These are phyloP conservation scores for Drosophila saltans DNA, from an alignment of 1,140 invertebrate species.

Conservation along the genomic window DNA sequence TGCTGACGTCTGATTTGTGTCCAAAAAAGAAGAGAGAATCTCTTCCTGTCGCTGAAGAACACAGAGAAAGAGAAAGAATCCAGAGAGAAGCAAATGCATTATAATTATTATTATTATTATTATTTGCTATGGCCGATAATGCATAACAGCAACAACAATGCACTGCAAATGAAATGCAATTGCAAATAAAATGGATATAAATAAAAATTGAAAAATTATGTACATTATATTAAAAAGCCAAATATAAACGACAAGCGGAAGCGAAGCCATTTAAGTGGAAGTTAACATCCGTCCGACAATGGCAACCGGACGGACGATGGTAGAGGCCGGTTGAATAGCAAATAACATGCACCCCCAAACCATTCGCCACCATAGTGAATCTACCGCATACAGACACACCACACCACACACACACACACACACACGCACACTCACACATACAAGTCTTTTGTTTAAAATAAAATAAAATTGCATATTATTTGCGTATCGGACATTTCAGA, in stretches of 20 bases:
- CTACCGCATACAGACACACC: constrained; percentile 2
- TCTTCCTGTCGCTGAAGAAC: background rate
- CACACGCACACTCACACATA: background rate
- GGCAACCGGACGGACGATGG: constrained; percentile 43
- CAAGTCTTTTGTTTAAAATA: constrained; percentile 55
- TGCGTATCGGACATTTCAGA: constrained; percentile 81
- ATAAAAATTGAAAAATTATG: constrained; percentile 82
- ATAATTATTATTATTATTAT: constrained; percentile 53
- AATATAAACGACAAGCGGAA: constrained; percentile 82
- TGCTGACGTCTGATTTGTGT: constrained; percentile 75
- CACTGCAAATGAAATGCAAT: constrained; percentile 70
- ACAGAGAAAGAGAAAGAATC: background rate
- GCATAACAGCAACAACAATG: constrained; percentile 18
- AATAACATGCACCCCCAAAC: constrained; percentile 8
- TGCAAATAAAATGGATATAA: constrained; percentile 46
- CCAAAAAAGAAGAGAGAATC: constrained; percentile 16
- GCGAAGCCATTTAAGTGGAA: constrained; percentile 82
- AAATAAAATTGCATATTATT: constrained; percentile 82
- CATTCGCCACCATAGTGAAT: background rate
- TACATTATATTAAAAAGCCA: constrained; percentile 80
- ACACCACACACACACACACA: background rate
- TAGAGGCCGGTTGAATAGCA: constrained; percentile 52
- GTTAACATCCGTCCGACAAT: constrained; percentile 81
- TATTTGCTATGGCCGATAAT: constrained; percentile 59
- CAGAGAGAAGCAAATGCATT: constrained; percentile 33